Base-by-base conservation (phyloP, 2,113 vertebrate species). In the Andinoacara biseriatus region DNA sequence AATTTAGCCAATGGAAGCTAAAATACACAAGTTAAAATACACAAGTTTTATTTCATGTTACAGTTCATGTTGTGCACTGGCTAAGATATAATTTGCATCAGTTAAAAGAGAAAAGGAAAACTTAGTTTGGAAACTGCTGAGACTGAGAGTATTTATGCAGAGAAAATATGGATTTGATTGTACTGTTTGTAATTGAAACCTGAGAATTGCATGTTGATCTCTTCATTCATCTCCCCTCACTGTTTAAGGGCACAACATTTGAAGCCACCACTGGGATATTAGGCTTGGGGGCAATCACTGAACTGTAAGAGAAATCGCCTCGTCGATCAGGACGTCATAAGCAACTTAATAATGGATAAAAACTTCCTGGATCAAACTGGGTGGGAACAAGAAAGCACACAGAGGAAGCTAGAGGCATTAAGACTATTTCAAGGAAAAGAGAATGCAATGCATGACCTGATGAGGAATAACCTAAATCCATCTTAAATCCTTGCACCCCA, bases 311-410 rank as follows among this genome's bases (percentile, higher is more conserved):
- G 35, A 65, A 24, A 9, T 38, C 46, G 2, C 84, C 82, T 75
- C 10, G 22, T 46, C 22, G 43, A 6, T 67, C 63, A 69, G 65
- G 65, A 69, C 43, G 29, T 69, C 65, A 69, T 38, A 46, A 29
- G 65, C 65, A 69, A 69, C 15, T 22, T 69, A 69, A 40, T 29
- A 69, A 69, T 69, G 24, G 40, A 69, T 29, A 18, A 2, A 49
- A 69, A 49, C 29, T 29, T 63, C 24, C 40, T 49, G 43, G 65
- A 49, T 69, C 65, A 69, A 69, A 69, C 40, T 69, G 43, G 82
- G 46, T 88, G 17, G 40, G 81, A 69, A 49, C 65, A 11, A 11
- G 40, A 43, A 43, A 49, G 40, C 63, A 69, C 63, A 22, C 63
- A 69, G 40, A 29, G 63, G 40, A 22, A 26, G 63, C 40, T 26